Base-by-base conservation (phyloP, 2,113 vertebrate species). In the Meriones unguiculatus region DNA sequence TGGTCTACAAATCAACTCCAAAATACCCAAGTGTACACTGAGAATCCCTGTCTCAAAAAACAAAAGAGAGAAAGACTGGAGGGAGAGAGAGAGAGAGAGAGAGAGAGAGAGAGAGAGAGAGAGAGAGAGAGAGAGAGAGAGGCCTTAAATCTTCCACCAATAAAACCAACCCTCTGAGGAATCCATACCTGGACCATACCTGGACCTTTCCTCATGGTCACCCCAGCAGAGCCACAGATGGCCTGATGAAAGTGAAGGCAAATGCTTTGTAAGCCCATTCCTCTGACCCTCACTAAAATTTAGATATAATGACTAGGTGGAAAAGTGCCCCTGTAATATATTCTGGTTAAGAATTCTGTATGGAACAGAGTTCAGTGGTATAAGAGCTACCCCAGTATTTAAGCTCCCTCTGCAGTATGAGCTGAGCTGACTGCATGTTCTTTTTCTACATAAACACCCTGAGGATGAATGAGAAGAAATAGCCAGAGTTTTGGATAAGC, bases 401-500 rank as follows among this genome's bases (percentile, higher is more conserved):
- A 57, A 80, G 91, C 7, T 4, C 69, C 59, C 64, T 75, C 78
- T 38, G 30, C 25, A 64, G 32, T 20, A 7, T 22, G 76, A 95
- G 92, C 38, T 12, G 78, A 17, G 13, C 3, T 59, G n/a, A 35
- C 81, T n/a, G 46, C 41, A 38, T 20, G n/a, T 41, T 46, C 8
- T 75, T 22, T 87, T 86, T 94, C 75, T 41, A 80, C 22, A 25
- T 59, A 86, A 86, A 92, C n/a, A 7, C 30, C 54, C 73, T 24
- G 17, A 64, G 78, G 64, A 80, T 25, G 54, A 95, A 64, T 41
- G 70, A 95, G 62, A 70, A 96, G 75, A 72, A 90, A 72, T 3
- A 90, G 17, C 7, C 38, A 94, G 65, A 90, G 46, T 92, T 89
- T 38, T 7, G 20, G 17, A 75, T 67, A 89, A 89, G n/a, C 28